Base-by-base conservation (phyloP, 2,113 vertebrate genomes). In the Lophura nycthemera region DNA sequence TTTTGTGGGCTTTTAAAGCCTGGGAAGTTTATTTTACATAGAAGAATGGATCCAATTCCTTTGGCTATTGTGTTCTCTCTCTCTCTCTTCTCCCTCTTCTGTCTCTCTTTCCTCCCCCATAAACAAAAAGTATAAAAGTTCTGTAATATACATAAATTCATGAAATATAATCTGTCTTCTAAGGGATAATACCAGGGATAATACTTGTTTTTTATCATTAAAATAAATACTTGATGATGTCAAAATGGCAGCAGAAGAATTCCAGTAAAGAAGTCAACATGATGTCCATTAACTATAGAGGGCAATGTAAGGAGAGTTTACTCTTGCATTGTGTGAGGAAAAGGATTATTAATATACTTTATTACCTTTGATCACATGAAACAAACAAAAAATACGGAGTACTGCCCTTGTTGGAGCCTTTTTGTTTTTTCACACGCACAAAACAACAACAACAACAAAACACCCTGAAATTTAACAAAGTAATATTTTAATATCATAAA, bases 241-340 rank as follows among this genome's bases (percentile, higher is more conserved):
- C 52, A 78, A 11, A 20, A 69, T 57, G 27, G 17, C 73, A 81
- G 38, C 16, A 76, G 60, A 78, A 87, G 36, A 86, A 86, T 74
- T 88, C 19, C 40, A 57, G 38, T 71, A 78, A 93, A 91, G 77
- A 93, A 91, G 77, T 70, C 64, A 83, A 85, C 25, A 54, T 45
- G 54, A 48, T 36, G 50, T 59, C 88, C 30, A 74, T 79, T 32
- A 79, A 74, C 9, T 10, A 52, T 45, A 76, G 87, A 34, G 8
- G 6, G 63, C 64, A 84, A n/a, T 36, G 8, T 56, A 71, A 78
- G 18, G 11, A 84, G 24, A 61, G 8, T 5, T 92, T 85, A 10
- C 13, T 79, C 30, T 86, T 83, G 24, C 32, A 43, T 20, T 43
- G 59, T 85, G 21, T 66, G 38, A 86, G 20, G 67, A 15, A 75